Conservation (phyloP, 1,140 invertebrate species). For the Drosophila nikananu region DNA sequence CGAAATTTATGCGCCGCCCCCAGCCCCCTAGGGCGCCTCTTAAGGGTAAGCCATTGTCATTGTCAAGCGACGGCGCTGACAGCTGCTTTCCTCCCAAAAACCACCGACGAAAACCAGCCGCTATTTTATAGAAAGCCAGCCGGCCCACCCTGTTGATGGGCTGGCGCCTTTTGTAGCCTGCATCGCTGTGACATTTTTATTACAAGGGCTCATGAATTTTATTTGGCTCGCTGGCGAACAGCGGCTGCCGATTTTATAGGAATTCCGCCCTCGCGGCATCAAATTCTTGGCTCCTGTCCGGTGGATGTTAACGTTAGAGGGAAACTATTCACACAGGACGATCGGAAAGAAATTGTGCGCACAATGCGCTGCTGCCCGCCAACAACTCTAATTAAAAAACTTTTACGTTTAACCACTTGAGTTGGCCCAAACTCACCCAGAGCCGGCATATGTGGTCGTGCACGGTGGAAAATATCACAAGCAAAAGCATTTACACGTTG, state of each 20-base stretch:
- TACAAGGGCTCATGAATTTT: slow-evolving; percentile 82
- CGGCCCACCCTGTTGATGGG: slow-evolving; percentile 30
- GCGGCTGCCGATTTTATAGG: slow-evolving; percentile 69
- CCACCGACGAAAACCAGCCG: background rate
- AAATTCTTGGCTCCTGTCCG: slow-evolving; percentile 35
- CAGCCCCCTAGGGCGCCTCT: slow-evolving; percentile 23
- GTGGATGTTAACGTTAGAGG: slow-evolving; percentile 3
- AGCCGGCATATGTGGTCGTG: slow-evolving; percentile 25
- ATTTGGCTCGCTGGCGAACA: slow-evolving; percentile 63
- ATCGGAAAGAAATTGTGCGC: slow-evolving; percentile 67
- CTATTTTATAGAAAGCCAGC: slow-evolving; percentile 5
- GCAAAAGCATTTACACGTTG: background rate
- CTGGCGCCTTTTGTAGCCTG: slow-evolving; percentile 60
- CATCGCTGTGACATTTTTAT: slow-evolving; percentile 72
- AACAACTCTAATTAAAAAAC: slow-evolving; percentile 84
- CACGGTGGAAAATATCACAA: slow-evolving; percentile 17
- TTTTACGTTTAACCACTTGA: slow-evolving; percentile 82
- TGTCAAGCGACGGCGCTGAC: slow-evolving; percentile 71
- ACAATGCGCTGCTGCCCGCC: slow-evolving; percentile 67
- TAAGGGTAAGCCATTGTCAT: slow-evolving; percentile 74
- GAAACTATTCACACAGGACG: slow-evolving; percentile 76
- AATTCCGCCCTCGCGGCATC: slow-evolving; percentile 28
- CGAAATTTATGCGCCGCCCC: slow-evolving; percentile 62
- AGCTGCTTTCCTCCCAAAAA: slow-evolving; percentile 40
- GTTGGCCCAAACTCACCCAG: slow-evolving; percentile 52